Evolutionary conservation across 2,113 vertebrate species (phyloP).

Genomic region (Herpetotheres cachinnans): DNA sequence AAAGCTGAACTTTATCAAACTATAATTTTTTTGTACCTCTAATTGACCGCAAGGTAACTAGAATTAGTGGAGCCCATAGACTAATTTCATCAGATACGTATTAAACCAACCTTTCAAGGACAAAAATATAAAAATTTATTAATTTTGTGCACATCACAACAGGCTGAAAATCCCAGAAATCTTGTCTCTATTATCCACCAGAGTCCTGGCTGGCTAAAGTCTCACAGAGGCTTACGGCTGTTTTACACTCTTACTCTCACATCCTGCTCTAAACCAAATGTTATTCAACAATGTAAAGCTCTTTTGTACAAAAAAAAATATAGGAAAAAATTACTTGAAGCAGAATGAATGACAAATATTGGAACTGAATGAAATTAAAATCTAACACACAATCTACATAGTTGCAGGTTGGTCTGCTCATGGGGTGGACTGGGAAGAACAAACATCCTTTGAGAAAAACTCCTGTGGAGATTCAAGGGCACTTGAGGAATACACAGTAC

Average conservation of each 20-base stretch:
- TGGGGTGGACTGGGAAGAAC: background rate
- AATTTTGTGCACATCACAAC: background rate
- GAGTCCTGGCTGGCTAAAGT: background rate
- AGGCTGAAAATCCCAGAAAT: background rate
- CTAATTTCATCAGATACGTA: background rate
- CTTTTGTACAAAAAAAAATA: background rate
- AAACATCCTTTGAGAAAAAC: background rate
- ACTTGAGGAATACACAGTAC: background rate
- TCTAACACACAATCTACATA: fast-evolving
- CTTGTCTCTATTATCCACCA: background rate
- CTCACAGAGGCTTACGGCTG: background rate
- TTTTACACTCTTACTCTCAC: background rate
- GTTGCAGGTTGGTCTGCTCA: background rate
- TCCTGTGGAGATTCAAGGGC: background rate
- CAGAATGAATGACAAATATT: background rate
- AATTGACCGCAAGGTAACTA: background rate
- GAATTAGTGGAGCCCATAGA: background rate
- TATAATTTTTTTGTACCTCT: background rate
- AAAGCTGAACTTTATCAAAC: background rate
- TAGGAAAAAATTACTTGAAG: background rate
- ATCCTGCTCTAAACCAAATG: background rate
- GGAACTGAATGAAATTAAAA: background rate
- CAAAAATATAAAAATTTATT: background rate
- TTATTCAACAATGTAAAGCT: background rate
- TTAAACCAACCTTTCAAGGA: background rate